phyloP scores from a whole-genome alignment of 2,797 vertebrate species.

The Anabas testudineus region DNA sequence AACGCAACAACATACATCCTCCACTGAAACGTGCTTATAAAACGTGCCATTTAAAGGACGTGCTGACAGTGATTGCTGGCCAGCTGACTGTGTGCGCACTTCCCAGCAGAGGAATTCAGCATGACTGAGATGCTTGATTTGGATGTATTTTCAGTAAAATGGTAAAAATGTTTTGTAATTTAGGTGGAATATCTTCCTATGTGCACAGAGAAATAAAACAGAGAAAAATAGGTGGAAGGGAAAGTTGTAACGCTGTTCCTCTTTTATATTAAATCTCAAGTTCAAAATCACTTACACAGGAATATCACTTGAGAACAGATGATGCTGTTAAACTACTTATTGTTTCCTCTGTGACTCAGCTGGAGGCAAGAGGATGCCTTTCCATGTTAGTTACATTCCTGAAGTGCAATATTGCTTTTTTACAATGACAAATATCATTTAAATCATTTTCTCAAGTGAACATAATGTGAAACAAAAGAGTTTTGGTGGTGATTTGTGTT shows the following conservation, averaged over 20 bases:
- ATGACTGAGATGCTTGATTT: background rate
- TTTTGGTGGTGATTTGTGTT: background rate
- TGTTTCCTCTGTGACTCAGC: background rate
- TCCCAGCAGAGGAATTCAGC: conserved; percentile 4
- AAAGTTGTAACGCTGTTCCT: too few relatives aligned
- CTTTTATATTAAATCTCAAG: background rate
- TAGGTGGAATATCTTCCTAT: background rate
- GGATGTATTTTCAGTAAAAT: background rate
- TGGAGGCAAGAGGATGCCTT: background rate
- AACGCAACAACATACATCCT: background rate
- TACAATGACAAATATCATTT: background rate
- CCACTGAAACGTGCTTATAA: background rate
- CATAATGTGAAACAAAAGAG: background rate
- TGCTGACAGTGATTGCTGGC: background rate
- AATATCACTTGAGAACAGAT: background rate
- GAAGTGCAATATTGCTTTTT: background rate
- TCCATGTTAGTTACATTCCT: background rate
- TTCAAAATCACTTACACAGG: background rate
- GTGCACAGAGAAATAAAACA: background rate
- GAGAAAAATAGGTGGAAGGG: background rate
- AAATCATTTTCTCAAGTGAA: background rate
- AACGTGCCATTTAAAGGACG: conserved; percentile 24
- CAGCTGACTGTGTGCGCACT: background rate
- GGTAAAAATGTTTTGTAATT: background rate
- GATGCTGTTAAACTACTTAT: background rate